Base-by-base conservation (phyloP, 2,113 vertebrate species). In the Mormyrus iriodes region DNA sequence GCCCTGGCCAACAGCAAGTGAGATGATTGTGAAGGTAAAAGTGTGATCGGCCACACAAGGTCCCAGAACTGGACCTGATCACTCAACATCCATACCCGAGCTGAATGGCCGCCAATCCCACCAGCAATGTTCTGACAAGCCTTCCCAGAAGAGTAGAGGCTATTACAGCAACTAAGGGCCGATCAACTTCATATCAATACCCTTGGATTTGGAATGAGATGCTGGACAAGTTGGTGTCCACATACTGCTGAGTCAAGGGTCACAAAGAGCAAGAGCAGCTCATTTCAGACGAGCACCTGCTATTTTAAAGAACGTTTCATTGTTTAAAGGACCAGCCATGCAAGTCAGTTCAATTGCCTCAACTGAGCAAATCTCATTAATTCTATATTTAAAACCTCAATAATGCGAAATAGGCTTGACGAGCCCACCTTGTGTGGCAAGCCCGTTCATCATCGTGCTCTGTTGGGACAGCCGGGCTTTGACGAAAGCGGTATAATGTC, bases 401-500 rank as follows among this genome's bases (percentile, higher is more conserved):
- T 39, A 46, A 61, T 46, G 35, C 21, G 2, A 51, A 35, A 73
- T 10, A 17, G 19, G 24, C n/a, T 48, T 4, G 21, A 31, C 35
- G 0, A 5, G 35, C 91, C 92, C 94, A 97, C 97, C 96, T 94
- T 95, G 93, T 91, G 90, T 92, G 90, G 93, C 51, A 0, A 92
- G 88, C 82, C 95, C 95, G 0, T 93, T 95, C 55, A 96, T 93
- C 90, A 96, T 90, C 31, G 94, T 90, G 85, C 93, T 94, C 87
- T 96, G 93, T 1, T 61, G 91, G 19, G 88, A 93, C 0, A 95
- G 92, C 88, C 97, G 95, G 27, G 94, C 93, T 95, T 98, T 99
- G 86, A 97, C 96, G 4, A 98, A 99, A 2, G 98, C 98, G 1
- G 97, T 99, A 93, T 99, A 99, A 92, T 99, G 98, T n/a, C 98